Evolutionary conservation across 2,888 invertebrate genomes (phyloP), one percentile per base, ranked within the genome.

Genomic region (Archaeoteleia sp.): DNA sequence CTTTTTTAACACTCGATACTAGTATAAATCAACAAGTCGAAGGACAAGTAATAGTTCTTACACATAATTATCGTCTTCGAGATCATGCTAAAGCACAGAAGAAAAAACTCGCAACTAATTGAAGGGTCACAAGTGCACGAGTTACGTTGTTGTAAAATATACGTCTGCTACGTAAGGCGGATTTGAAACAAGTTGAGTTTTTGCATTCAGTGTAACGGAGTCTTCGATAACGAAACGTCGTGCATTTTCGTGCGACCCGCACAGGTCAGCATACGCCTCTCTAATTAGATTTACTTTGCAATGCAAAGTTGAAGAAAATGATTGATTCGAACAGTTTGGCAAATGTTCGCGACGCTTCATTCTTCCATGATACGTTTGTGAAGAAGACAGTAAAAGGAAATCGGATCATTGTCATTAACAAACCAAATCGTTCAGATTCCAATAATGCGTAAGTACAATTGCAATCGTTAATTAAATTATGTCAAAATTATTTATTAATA

Each of bases 201-300:
- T 66, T 66, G 53, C 48, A 29, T 48, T 58, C 48, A 66, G 66
- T 58, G 35, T 7, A 42, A 30, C 53, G 17, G 30, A 51, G 54
- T 46, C 66, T 66, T 66, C 54, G 48, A 65, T 65, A 58, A 65
- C 53, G 54, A 66, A 58, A 51, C 58, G 57, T 58, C 58, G 66
- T 48, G 48, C 53, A 29, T 58, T 66, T 66, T 66, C 66, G 66
- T 58, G 66, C 54, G 71, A 74, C 72, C 71, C 35, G 63, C 34
- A 40, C 67, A 40, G 74, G 73, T 75, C 74, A 70, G 48, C 66
- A 37, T 60, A 67, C 70, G 71, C 70, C 70, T 72, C 73, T 74
- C 57, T 76, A 72, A 77, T 74, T 76, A 67, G 69, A 71, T 72
- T 57, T 66, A 53, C 58, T 75, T 73, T 67, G 72, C 70, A 67